phyloP scores from a whole-genome alignment of 2,888 invertebrate species.

The Leptopilina myrica region DNA sequence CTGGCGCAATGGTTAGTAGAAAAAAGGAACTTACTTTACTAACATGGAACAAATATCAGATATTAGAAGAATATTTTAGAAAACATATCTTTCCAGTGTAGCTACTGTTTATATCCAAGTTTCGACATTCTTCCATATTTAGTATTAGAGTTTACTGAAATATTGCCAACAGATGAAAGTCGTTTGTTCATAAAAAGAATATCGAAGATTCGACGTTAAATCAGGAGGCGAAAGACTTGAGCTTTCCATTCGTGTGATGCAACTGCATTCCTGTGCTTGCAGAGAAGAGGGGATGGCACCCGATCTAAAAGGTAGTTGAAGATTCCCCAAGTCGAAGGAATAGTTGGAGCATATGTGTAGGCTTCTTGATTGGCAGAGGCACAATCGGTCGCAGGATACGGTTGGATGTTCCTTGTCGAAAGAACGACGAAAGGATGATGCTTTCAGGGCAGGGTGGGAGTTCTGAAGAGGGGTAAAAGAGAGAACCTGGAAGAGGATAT shows the following conservation, averaged over 20 bases:
- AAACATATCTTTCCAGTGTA: too few species aligned
- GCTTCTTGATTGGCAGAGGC: slow-evolving; percentile 27
- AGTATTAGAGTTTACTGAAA: too few species aligned
- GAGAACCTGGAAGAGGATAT: slow-evolving; percentile 66
- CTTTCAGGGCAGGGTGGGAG: background rate
- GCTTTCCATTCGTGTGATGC: slow-evolving; percentile 18
- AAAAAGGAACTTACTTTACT: too few species aligned
- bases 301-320: slow-evolving; percentile 9
- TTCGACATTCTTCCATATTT: too few species aligned
- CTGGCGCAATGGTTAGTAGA: too few species aligned
- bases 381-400: slow-evolving; percentile 31
- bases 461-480: slow-evolving; percentile 46
- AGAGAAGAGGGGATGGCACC: background rate
- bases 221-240: background rate
- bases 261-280: background rate
- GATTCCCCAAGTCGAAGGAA: slow-evolving; percentile 19
- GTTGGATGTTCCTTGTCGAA: slow-evolving; percentile 37
- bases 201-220: too few species aligned
- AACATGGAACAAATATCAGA: too few species aligned
- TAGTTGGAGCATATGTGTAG: background rate
- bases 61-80: too few species aligned
- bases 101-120: too few species aligned
- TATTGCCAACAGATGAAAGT: too few species aligned
- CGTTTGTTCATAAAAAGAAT: too few species aligned
- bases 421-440: background rate